Evolutionary conservation across 2,113 vertebrate species (phyloP).

Genomic region (Nycticebus coucang): DNA sequence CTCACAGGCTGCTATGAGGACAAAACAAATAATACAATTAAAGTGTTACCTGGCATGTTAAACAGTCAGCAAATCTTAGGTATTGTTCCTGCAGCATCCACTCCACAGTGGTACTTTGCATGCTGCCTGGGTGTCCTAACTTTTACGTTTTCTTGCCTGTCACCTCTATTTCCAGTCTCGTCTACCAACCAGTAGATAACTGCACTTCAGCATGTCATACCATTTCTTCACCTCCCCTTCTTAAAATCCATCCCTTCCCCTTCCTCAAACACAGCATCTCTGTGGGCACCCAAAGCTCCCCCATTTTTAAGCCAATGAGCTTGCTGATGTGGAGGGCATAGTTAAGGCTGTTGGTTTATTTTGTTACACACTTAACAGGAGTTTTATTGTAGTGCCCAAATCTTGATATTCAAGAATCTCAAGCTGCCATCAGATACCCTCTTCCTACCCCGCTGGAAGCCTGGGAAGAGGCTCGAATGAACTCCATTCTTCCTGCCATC

Average conservation of each 20-base stretch:
- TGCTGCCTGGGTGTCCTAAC: background rate
- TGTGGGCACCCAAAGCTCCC: background rate
- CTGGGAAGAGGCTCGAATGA: background rate
- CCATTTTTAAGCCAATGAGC: background rate
- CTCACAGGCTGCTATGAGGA: background rate
- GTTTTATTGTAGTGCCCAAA: rapidly evolving
- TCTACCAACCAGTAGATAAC: rapidly evolving
- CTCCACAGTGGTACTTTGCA: background rate
- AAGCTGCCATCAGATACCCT: rapidly evolving
- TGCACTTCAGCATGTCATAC: rapidly evolving
- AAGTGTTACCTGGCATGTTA: background rate
- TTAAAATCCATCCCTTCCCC: background rate
- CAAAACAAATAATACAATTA: background rate
- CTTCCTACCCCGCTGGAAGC: rapidly evolving
- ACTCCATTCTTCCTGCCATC: background rate
- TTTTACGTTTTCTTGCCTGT: background rate
- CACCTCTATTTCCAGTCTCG: background rate
- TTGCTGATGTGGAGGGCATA: background rate
- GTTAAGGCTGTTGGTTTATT: background rate
- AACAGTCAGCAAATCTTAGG: background rate
- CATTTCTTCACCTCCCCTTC: background rate
- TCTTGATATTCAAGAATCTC: no score
- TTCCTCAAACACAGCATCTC: background rate
- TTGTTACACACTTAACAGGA: background rate
- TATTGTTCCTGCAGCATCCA: rapidly evolving